Percentiles rank a stretch among this genome's conserved stretches.
Evolutionary conservation across 2,113 vertebrate genomes (phyloP).

Genomic region (Pungitius pungitius): DNA sequence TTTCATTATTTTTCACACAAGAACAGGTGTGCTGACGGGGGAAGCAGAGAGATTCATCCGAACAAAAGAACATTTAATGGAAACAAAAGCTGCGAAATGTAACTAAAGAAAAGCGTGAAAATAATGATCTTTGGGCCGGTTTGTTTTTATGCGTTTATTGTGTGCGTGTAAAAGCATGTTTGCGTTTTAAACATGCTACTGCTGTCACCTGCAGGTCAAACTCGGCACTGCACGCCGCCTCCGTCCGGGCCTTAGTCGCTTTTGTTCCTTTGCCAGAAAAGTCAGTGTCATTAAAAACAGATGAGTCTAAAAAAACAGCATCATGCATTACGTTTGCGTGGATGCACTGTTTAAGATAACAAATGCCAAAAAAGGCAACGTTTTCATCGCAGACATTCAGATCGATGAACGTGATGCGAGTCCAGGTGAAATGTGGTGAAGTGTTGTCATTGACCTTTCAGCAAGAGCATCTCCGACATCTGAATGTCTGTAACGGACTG

Average conservation of each 20-base stretch:
- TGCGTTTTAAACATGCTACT: constrained; percentile 52
- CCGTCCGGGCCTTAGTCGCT: background rate
- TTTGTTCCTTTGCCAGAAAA: constrained; percentile 7
- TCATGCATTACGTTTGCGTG: no score
- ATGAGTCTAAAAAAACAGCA: constrained; percentile 26
- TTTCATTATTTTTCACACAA: constrained; percentile 26
- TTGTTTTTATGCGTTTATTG: no score
- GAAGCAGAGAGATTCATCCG: background rate
- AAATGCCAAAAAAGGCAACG: no score
- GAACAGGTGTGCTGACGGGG: constrained; percentile 60
- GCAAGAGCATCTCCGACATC: no score
- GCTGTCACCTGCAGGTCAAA: constrained; percentile 70
- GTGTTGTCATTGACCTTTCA: no score
- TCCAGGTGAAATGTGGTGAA: no score
- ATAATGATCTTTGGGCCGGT: background rate
- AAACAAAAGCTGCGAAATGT: constrained; percentile 6
- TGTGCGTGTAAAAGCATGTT: background rate
- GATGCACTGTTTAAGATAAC: no score
- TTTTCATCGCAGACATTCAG: no score
- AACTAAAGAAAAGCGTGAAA: background rate
- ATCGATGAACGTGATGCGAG: no score
- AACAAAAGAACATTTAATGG: no score
- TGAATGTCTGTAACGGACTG: no score
- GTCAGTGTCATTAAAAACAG: constrained; percentile 63
- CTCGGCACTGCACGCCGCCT: constrained; percentile 36